Percentiles rank a stretch among this genome's conserved stretches.
Evolutionary conservation across 1,140 invertebrate genomes (phyloP).

Genomic region (Bombus cullumanus): DNA sequence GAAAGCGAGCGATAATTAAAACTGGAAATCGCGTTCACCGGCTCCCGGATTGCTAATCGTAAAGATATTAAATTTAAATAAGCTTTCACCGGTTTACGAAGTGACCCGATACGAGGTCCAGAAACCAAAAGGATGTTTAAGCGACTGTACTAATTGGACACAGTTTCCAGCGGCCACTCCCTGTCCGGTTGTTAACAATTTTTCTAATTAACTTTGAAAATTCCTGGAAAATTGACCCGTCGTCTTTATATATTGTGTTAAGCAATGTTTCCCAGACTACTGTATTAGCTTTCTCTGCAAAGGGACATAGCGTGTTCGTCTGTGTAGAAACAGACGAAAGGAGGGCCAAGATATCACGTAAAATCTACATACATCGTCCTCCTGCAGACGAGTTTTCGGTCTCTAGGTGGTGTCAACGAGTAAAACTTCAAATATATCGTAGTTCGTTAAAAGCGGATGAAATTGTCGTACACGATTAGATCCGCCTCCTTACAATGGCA

Average conservation of each 20-base stretch:
- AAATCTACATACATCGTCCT: constrained; percentile 54
- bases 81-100: constrained; percentile 28
- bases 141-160: constrained; percentile 37
- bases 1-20: constrained; percentile 18
- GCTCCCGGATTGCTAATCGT: constrained; percentile 21
- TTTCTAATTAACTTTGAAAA: constrained; percentile 42
- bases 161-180: not conserved
- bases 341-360: constrained; percentile 49
- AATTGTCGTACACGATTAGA: constrained; percentile 64
- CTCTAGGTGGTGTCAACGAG: constrained; percentile 53
- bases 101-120: not conserved
- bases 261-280: not conserved
- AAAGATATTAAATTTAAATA: constrained; percentile 51
- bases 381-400: constrained; percentile 23
- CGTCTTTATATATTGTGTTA: not conserved
- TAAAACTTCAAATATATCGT: constrained; percentile 66
- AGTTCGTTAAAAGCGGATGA: constrained; percentile 60
- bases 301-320: not conserved
- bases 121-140: constrained; percentile 13
- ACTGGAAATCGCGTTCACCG: not conserved
- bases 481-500: constrained; percentile 61
- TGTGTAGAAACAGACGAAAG: constrained; percentile 37
- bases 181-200: constrained; percentile 16
- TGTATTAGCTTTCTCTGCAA: not conserved
- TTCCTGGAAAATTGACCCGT: not conserved